Conservation (phyloP, 1,140 invertebrate genomes). For the Cylas formicarius region DNA sequence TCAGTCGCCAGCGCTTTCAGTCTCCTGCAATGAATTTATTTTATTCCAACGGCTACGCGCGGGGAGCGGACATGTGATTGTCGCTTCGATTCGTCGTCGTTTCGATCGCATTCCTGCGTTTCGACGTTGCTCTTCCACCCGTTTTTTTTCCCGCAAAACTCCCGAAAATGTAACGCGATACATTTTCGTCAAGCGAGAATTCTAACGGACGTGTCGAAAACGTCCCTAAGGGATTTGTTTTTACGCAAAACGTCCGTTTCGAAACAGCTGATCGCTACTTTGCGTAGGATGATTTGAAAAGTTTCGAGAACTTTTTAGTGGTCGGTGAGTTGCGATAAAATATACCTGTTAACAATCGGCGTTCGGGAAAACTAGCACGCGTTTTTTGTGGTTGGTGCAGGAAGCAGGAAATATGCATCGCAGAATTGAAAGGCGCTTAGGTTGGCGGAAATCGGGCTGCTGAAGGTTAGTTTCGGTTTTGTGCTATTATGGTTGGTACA, state of each 20-base stretch:
- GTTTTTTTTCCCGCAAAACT: slow-evolving; percentile 17
- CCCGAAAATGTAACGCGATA: slow-evolving; percentile 15
- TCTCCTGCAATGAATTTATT: slow-evolving; percentile 7
- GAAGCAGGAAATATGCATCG: slow-evolving; percentile 22
- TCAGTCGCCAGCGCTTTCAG: slow-evolving; percentile 13
- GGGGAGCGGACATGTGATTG: slow-evolving; percentile 10
- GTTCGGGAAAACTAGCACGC: slow-evolving; percentile 1
- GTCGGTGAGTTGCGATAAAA: slow-evolving; percentile 2
- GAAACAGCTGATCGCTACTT: not conserved
- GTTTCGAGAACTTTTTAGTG: not conserved
- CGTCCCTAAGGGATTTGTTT: not conserved
- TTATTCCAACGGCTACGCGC: slow-evolving; percentile 15
- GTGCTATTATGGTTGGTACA: not conserved
- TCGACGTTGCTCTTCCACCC: slow-evolving; percentile 14
- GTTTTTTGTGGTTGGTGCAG: slow-evolving; percentile 1
- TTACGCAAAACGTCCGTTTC: not conserved
- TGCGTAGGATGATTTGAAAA: not conserved
- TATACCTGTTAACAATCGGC: not conserved
- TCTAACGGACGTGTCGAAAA: slow-evolving; percentile 4
- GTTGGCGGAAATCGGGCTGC: slow-evolving; percentile 10
- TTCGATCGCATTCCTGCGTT: slow-evolving; percentile 12
- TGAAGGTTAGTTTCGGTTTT: slow-evolving; percentile 19
- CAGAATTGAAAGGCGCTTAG: slow-evolving; percentile 13
- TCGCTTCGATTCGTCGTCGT: slow-evolving; percentile 1
- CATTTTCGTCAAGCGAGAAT: not conserved